Base-by-base conservation (phyloP, 2,888 invertebrate genomes). In the Steinernema carpocapsae region DNA sequence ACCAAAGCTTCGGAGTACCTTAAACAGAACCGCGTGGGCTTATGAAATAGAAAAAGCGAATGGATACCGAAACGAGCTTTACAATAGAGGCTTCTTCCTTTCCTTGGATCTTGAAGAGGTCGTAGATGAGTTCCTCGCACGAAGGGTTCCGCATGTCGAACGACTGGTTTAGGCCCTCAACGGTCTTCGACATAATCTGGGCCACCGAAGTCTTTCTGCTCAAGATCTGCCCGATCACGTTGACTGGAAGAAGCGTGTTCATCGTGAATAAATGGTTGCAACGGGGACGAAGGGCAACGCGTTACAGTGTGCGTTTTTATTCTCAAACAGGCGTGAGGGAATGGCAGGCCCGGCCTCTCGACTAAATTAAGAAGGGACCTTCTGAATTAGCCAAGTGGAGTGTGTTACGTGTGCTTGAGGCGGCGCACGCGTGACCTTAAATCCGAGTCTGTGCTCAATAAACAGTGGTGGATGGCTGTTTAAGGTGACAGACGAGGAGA, bases 81-180 rank as follows among this genome's bases (percentile, higher is more conserved):
- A 79, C 81, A 64, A 80, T 79, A 6, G 77, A 77, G 17, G 81
- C 81, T 52, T 80, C 81, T 10, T 79, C 79, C 42, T 76, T 72
- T 2, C 73, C 72, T 4, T 75, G 79, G 22, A 80, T 52, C 56
- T 80, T 78, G 74, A 83, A 84, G 14, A 83, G 79, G 46, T 84
- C 81, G 71, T 77, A 83, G 48, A 83, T 82, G 19, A 84, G 75
- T 56, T 81, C 82, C 46, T 79, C 82, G 10, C 80, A 76, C 2
- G 74, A 74, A 22, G 70, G 71, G 46, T 32, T 48, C 6, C 70
- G 70, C 26, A 56, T 70, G 26, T 79, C 79, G 46, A 75, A 80
- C 3, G 79, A 42, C 19, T 83, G 80, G 51, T 77, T 76, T 19
- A 83, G 78, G 10, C 76, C 78, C 22, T 83, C 82, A 12, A 75